phyloP scores from a whole-genome alignment of 2,113 vertebrate genomes.

The Sander vitreus region DNA sequence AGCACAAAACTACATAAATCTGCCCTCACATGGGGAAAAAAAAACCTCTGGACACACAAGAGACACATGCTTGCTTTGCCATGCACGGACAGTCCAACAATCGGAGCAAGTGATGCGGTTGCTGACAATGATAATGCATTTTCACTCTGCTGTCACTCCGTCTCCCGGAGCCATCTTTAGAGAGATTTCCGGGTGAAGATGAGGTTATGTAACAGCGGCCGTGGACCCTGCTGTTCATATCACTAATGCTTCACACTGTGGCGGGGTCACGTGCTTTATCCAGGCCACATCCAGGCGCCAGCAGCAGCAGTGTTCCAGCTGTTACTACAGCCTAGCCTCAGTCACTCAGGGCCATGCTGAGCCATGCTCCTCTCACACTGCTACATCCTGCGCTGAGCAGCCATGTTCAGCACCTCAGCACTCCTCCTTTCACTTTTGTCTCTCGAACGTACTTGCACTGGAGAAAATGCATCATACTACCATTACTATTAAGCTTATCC shows the following conservation, averaged over 20 bases:
- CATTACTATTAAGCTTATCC: neutral
- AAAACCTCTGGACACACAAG: conserved; percentile 29
- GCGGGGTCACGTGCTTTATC: conserved; percentile 76
- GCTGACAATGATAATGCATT: conserved; percentile 74
- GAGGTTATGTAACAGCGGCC: conserved; percentile 77
- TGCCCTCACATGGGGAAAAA: conserved; percentile 23
- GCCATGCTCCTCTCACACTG: conserved; percentile 50
- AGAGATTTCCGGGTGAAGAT: conserved; percentile 79
- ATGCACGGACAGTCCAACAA: conserved; percentile 39
- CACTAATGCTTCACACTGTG: conserved; percentile 81
- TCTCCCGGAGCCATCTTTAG: conserved; percentile 70
- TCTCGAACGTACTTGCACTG: neutral
- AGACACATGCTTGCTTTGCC: conserved; percentile 51
- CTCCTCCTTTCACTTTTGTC: conserved; percentile 9
- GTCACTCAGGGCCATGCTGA: conserved; percentile 65
- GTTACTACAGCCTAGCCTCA: conserved; percentile 73
- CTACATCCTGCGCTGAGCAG: conserved; percentile 36
- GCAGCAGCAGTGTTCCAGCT: conserved; percentile 76
- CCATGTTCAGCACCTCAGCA: conserved; percentile 44
- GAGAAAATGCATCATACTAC: neutral
- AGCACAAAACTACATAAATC: conserved; percentile 48
- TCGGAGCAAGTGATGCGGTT: conserved; percentile 54
- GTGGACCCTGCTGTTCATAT: conserved; percentile 81
- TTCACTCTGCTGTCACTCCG: conserved; percentile 67
- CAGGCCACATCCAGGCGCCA: conserved; percentile 77